Evolutionary conservation across 2,113 vertebrate species (phyloP), one percentile per base, ranked within the genome.

Genomic region (Neogale vison): DNA sequence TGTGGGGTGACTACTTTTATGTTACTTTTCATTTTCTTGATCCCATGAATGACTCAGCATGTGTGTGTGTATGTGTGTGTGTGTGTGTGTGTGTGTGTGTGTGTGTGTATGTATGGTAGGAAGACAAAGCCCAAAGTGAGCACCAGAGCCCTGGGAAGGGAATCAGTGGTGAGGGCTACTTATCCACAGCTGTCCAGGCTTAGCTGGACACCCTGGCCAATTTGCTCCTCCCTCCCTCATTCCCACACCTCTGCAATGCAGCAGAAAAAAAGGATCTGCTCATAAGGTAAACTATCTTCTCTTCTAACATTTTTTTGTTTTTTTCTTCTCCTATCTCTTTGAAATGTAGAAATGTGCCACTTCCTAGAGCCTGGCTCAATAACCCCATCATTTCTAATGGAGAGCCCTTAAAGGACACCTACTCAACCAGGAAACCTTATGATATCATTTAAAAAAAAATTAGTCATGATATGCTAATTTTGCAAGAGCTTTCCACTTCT

Each of bases 171-270:
- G 59, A 42, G 23, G 2, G 15, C 11, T 82, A 2, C 13, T 92
- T 82, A 2, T 2, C 3, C 1, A 55, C 17, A 72, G 12, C 7
- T 84, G 6, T 31, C 39, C 9, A 69, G 23, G 3, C 26, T 18
- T 81, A 36, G 21, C 4, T 2, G 6, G 72, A 12, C 1, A 39
- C 17, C 12, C 23, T 18, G 23, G 1, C 3, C 31, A 52, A 4
- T 21, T 21, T n/a, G 14, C 0, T 85, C 0, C 36, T 36, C 1
- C 11, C 8, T 34, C 5, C 17, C 2, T 31, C 3, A 31, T 42
- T 9, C 14, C 14, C 39, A 84, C 10, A 34, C 3, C 26, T 72
- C 2, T 36, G 5, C 42, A 52, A 5, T n/a, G 26, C 34, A 61
- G 4, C 13, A 20, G 31, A 63, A 42, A 14, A 77, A 77, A 39